Evolutionary conservation across 2,113 vertebrate genomes (phyloP).

Genomic region (Clarias macrocephalus): DNA sequence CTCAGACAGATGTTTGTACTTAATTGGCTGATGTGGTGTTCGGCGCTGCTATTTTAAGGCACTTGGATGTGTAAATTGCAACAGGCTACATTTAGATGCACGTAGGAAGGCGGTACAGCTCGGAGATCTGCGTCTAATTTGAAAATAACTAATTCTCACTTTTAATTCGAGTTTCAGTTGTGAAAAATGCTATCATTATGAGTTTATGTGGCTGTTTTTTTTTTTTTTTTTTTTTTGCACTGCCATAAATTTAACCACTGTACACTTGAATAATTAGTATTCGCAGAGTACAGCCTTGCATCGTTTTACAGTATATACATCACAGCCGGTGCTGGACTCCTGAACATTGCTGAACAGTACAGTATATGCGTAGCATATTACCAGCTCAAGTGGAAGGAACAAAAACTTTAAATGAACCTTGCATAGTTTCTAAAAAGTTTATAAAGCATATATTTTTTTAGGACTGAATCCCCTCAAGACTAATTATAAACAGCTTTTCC

Average conservation of each 20-base stretch:
- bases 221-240: no score
- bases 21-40: conserved; percentile 19
- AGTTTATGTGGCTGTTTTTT: background rate
- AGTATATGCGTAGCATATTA: no score
- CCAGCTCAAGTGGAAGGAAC: background rate
- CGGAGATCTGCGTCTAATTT: background rate
- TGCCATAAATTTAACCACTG: background rate
- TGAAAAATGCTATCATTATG: background rate
- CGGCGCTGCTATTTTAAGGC: conserved; percentile 11
- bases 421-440: background rate
- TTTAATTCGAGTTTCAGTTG: background rate
- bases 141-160: background rate
- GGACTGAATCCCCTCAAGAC: background rate
- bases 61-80: conserved; percentile 16
- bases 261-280: background rate
- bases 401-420: background rate
- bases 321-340: background rate
- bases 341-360: background rate
- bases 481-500: background rate
- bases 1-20: conserved; percentile 28
- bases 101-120: background rate
- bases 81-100: conserved; percentile 23
- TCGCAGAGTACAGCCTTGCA: background rate
- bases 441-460: background rate
- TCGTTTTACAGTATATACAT: background rate